Conservation (phyloP, 1,140 invertebrate species). For the Idris sp. region DNA sequence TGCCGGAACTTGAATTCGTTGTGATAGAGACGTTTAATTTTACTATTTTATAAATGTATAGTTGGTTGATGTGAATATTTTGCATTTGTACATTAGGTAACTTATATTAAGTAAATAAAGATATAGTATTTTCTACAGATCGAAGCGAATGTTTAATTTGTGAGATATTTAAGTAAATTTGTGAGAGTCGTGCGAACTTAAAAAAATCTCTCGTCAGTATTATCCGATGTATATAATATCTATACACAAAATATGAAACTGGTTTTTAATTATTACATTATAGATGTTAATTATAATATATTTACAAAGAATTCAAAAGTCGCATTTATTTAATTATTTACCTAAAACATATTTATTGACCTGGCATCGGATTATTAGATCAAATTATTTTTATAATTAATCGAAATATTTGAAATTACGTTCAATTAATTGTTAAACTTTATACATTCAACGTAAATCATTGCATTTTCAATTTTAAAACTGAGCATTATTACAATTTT, state of each 20-base stretch:
- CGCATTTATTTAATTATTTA: no score
- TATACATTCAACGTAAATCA: no score
- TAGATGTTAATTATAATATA: conserved; percentile 63
- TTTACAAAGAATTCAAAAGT: conserved; percentile 63
- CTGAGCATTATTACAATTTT: no score
- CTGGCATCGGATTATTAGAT: no score
- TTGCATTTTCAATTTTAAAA: no score
- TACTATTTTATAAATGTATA: conserved; percentile 35
- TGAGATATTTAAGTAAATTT: conserved; percentile 13
- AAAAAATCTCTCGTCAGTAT: conserved; percentile 60
- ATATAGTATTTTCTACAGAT: conserved; percentile 26
- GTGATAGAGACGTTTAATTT: conserved; percentile 20
- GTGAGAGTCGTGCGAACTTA: conserved; percentile 21
- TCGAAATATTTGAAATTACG: no score
- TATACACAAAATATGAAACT: conserved; percentile 54
- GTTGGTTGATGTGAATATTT: conserved; percentile 38
- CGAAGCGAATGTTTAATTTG: conserved; percentile 8
- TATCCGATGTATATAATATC: conserved; percentile 60
- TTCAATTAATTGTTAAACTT: no score
- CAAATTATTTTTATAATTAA: no score
- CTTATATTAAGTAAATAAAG: conserved; percentile 29
- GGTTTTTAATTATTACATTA: conserved; percentile 63
- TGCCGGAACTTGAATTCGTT: conserved; percentile 10
- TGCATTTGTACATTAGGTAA: conserved; percentile 35
- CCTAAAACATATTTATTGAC: no score